Base-by-base conservation (phyloP, 2,113 vertebrate genomes). In the Tenrec ecaudatus region DNA sequence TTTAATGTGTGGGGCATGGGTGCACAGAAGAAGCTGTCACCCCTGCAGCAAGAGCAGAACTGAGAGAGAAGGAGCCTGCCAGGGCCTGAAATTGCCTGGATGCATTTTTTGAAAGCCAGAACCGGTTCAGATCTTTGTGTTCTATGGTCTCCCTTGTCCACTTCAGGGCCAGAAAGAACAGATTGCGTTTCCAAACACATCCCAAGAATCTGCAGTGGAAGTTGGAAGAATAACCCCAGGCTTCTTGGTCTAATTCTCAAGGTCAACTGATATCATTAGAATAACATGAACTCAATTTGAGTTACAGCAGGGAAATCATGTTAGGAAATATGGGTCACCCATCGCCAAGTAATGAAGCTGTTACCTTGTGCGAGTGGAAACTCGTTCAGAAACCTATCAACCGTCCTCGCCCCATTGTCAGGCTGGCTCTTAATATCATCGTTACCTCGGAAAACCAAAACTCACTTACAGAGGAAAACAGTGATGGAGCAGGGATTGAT, bases 181-280 rank as follows among this genome's bases (percentile, higher is more conserved):
- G 86, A 86, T 76, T 86, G 73, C 86, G 80, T 96, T 95, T 96
- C 96, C 92, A 95, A 97, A 97, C 97, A 95, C 85, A 83, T 78
- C 94, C 1, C 89, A 77, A 85, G 94, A 94, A 87, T 97, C 96
- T 96, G 88, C 95, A 89, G 95, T 87, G 96, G 92, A 96, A 97
- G 93, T 90, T 86, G 89, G 95, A 95, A 97, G 97, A 96, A 97
- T 95, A 97, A 96, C 94, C 94, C 94, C 94, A 97, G 96, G 96
- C 97, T 97, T 98, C 97, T 96, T 97, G 98, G 98, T 98, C 97
- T 98, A 97, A 93, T 96, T 98, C 97, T 98, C 98, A 98, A 98
- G 98, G 98, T 98, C 98, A 98, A 97, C 97, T 93, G 97, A 98
- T 97, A 98, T 97, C 98, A 98, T 98, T 98, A 98, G 97, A 98